phyloP scores from a whole-genome alignment of 2,113 vertebrate species.

The Crotalus viridis region DNA sequence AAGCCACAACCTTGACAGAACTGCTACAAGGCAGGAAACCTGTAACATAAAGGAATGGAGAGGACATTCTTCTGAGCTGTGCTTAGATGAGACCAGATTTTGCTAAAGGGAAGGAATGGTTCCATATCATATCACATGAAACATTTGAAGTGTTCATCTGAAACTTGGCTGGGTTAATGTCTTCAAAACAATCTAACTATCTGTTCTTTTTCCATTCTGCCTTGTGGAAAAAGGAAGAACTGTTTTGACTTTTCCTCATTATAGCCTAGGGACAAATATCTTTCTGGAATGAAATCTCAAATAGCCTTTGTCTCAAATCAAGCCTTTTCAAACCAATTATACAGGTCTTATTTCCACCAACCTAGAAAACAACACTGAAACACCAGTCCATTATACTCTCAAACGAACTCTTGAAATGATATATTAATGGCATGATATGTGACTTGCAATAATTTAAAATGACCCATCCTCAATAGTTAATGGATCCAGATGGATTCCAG shows the following conservation, averaged over 20 bases:
- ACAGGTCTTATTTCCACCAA: background rate
- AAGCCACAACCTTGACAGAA: background rate
- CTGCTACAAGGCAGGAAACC: background rate
- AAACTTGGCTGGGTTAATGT: background rate
- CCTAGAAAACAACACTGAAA: background rate
- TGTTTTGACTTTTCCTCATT: background rate
- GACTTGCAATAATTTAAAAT: background rate
- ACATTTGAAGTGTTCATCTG: background rate
- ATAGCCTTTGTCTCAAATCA: background rate
- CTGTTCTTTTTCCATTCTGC: background rate
- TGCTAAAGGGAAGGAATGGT: background rate
- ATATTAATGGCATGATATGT: background rate
- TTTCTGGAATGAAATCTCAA: background rate
- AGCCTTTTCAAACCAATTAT: background rate
- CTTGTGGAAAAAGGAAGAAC: background rate
- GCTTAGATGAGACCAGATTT: background rate
- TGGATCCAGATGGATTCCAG: background rate
- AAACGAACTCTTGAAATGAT: background rate
- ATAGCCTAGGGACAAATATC: background rate
- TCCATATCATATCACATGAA: background rate
- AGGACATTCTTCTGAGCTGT: background rate
- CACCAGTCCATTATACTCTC: background rate
- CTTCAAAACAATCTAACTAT: background rate
- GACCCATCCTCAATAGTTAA: background rate
- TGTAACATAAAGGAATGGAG: background rate